Conservation (phyloP, 2,888 invertebrate genomes). For the Muschampia plurimacula region DNA sequence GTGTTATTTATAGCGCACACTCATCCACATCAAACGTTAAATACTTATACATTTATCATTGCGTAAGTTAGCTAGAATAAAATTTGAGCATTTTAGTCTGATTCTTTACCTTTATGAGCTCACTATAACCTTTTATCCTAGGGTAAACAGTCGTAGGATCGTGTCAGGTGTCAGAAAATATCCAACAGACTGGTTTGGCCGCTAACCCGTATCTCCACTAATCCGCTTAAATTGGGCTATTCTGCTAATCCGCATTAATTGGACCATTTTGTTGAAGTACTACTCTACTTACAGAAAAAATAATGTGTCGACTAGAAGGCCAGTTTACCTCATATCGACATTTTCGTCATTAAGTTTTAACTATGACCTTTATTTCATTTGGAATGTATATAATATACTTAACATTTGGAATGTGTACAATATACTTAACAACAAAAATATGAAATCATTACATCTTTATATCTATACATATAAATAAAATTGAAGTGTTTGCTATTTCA, state of each 20-base stretch:
- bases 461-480: too few species aligned
- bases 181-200: not conserved
- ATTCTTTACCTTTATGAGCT: not conserved
- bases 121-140: not conserved
- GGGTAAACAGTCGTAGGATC: not conserved
- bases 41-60: not conserved
- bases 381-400: too few species aligned
- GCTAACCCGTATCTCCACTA: not conserved
- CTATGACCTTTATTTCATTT: too few species aligned
- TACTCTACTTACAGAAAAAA: too few species aligned
- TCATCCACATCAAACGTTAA: not conserved
- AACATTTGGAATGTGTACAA: too few species aligned
- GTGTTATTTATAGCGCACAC: not conserved
- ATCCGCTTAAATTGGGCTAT: conserved; percentile 5
- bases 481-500: too few species aligned
- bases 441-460: too few species aligned
- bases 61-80: not conserved
- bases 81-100: not conserved
- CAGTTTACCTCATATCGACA: too few species aligned
- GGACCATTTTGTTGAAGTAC: not conserved
- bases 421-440: too few species aligned
- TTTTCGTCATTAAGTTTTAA: too few species aligned
- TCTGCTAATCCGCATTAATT: not conserved
- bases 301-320: too few species aligned
- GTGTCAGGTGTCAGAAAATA: not conserved